phyloP scores from a whole-genome alignment of 2,888 invertebrate species.

The Lasioglossum malachurum region DNA sequence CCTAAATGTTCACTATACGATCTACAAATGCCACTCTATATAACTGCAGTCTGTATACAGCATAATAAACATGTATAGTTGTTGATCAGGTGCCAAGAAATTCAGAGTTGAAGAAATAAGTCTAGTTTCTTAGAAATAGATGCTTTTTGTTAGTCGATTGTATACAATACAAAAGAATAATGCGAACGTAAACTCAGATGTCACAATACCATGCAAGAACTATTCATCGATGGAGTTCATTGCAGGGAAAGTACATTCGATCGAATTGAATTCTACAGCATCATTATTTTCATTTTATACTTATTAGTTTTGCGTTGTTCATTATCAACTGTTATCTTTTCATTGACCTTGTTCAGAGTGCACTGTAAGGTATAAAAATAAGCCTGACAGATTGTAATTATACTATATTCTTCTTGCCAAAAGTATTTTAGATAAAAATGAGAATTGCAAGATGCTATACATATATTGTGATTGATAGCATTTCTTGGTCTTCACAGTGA shows the following conservation, averaged over 20 bases:
- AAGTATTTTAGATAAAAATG: not conserved
- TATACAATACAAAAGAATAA: not conserved
- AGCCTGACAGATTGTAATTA: not conserved
- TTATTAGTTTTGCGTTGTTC: not conserved
- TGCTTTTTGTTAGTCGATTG: not conserved
- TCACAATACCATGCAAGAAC: not conserved
- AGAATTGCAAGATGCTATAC: not conserved
- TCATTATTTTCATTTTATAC: not conserved
- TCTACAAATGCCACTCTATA: not conserved
- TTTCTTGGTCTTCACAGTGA: conserved; percentile 20
- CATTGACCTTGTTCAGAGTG: not conserved
- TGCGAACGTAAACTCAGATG: not conserved
- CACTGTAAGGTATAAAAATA: not conserved
- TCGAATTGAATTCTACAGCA: not conserved
- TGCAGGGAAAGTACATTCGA: not conserved
- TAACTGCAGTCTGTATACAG: not conserved
- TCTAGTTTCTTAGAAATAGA: not conserved
- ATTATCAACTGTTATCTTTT: not conserved
- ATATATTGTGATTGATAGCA: not conserved
- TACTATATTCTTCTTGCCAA: not conserved
- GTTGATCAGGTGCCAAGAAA: not conserved
- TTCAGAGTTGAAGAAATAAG: not conserved
- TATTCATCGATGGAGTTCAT: not conserved
- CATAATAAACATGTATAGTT: not conserved
- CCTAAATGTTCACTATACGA: not conserved